These are phyloP conservation scores for Xiphophorus hellerii DNA, from an alignment of 2,113 vertebrate species.

Conservation along the genomic window DNA sequence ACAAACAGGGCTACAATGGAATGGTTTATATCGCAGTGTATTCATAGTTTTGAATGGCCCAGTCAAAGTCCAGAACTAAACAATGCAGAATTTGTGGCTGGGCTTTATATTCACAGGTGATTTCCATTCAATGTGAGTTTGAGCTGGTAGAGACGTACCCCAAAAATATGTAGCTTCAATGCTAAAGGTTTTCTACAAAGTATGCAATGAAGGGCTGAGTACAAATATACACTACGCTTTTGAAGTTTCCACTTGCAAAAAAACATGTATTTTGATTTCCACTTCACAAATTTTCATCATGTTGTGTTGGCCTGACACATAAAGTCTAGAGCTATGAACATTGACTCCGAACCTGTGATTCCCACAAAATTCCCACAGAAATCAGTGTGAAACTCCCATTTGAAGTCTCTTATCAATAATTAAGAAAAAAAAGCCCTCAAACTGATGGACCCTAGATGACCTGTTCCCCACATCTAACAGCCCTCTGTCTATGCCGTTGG, in stretches of 20 bases:
- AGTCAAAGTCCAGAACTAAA: neutral
- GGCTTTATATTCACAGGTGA: too few species aligned
- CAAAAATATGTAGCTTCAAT: neutral
- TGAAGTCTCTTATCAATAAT: conserved; percentile 20
- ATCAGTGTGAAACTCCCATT: neutral
- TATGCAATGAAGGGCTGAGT: neutral
- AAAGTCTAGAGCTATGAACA: neutral
- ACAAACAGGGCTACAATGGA: too few species aligned
- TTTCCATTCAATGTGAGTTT: too few species aligned
- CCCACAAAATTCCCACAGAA: neutral
- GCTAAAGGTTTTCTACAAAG: neutral
- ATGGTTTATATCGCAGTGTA: too few species aligned
- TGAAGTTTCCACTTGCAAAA: too few species aligned
- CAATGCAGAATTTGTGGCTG: too few species aligned
- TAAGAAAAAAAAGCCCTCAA: conserved; percentile 25
- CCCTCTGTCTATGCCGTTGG: conserved; percentile 10
- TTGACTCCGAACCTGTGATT: conserved; percentile 4
- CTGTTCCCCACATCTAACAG: conserved; percentile 2
- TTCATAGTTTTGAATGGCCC: neutral
- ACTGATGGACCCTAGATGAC: conserved; percentile 46
- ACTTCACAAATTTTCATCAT: too few species aligned
- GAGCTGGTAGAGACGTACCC: neutral
- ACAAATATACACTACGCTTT: neutral
- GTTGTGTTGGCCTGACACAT: too few species aligned
- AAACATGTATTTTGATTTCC: neutral